Conservation (phyloP, 64 coral and sea anemone species). For the Pachyseris speciosa region DNA sequence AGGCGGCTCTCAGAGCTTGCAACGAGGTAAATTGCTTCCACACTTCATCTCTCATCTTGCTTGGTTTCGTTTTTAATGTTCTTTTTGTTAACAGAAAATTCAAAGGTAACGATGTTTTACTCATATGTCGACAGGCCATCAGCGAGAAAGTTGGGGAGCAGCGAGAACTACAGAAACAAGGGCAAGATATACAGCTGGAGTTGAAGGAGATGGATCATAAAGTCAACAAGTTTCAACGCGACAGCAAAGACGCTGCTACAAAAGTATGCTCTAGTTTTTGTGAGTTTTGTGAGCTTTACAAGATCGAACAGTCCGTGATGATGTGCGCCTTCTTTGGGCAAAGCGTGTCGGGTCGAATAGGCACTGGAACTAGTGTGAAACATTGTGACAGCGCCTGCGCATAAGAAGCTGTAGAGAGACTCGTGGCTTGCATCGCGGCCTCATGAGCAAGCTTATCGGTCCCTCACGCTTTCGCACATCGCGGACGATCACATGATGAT, state of each 20-base stretch:
- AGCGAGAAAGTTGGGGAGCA: conserved; percentile 58
- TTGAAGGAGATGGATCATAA: conserved; percentile 92
- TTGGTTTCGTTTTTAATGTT: not conserved
- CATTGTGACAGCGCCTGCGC: too few species aligned
- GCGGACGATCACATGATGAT: too few species aligned
- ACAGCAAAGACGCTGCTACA: conserved; percentile 85
- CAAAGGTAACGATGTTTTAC: not conserved
- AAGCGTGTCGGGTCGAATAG: too few species aligned
- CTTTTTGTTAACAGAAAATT: not conserved
- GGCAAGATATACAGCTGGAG: conserved; percentile 69
- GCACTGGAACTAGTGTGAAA: too few species aligned
- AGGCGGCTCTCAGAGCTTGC: conserved; percentile 78
- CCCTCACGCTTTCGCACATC: too few species aligned
- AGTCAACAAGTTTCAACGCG: conserved; percentile 85
- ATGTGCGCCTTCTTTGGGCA: not conserved
- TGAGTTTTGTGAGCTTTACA: not conserved
- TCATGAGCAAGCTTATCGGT: too few species aligned
- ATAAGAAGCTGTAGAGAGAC: too few species aligned
- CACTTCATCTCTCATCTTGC: not conserved
- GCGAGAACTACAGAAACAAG: conserved; percentile 66
- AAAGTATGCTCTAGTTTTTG: conserved; percentile 43
- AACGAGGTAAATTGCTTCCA: conserved; percentile 69
- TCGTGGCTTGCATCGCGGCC: too few species aligned
- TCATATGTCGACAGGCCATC: conserved; percentile 70
- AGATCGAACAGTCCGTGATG: too few species aligned